A percentile compares a stretch with the other conserved stretches of the same genome.
These are phyloP conservation scores for Fragum fragum DNA, from an alignment of 2,888 invertebrate species.

Conservation along the genomic window DNA sequence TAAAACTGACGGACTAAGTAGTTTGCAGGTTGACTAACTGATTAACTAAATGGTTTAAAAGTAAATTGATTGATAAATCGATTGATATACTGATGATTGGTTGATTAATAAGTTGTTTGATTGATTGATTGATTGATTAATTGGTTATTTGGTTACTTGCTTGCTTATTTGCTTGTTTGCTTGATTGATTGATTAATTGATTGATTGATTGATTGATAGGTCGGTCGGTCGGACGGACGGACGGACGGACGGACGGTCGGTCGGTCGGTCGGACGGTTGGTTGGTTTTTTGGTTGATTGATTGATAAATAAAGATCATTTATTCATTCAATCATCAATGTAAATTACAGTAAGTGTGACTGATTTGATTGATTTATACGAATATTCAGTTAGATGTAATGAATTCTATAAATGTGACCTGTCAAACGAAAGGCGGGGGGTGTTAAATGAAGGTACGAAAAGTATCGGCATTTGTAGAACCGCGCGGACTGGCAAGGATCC, in stretches of 20 bases:
- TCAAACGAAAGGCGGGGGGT: no score
- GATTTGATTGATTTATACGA: no score
- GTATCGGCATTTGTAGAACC: no score
- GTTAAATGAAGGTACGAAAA: no score
- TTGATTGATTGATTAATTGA: not conserved
- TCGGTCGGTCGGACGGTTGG: no score
- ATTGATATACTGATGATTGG: not conserved
- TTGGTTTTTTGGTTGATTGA: no score
- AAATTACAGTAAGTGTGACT: no score
- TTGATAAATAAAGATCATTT: no score
- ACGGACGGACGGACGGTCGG: not conserved
- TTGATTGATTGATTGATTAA: not conserved
- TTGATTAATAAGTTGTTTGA: not conserved
- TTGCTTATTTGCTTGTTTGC: not conserved
- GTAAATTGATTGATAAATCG: not conserved
- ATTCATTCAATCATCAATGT: no score
- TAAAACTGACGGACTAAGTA: not conserved
- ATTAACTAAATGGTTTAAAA: not conserved
- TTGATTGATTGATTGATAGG: not conserved
- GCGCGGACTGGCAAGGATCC: no score
- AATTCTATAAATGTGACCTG: no score
- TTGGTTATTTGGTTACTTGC: not conserved
- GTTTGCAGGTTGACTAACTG: not conserved
- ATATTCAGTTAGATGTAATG: no score
- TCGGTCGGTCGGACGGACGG: not conserved